A percentile compares a stretch with the other conserved stretches of the same genome.
Evolutionary conservation across 2,113 vertebrate species (phyloP).

Genomic region (Salvelinus alpinus): DNA sequence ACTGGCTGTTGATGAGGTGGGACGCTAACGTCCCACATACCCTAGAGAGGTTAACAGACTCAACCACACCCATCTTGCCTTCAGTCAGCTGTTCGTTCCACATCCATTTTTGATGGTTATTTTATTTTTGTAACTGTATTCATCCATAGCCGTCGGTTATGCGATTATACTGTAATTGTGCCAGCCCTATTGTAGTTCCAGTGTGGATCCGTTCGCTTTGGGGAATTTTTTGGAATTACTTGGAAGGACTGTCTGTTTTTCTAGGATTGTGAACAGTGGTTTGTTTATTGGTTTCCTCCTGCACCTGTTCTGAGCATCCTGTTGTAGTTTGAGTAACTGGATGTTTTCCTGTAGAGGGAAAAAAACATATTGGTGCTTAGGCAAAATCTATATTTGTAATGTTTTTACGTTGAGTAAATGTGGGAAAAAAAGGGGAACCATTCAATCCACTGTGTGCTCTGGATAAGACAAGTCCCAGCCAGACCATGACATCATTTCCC

Average conservation of each 20-base stretch:
- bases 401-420: not conserved
- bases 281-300: not conserved
- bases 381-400: not conserved
- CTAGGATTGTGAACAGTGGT: not conserved
- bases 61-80: no score
- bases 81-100: no score
- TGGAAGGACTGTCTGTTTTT: not conserved
- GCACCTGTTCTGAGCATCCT: not conserved
- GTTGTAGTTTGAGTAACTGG: not conserved
- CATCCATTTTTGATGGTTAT: no score
- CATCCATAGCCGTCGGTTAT: no score
- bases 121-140: no score
- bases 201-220: not conserved
- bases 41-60: no score
- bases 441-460: not conserved
- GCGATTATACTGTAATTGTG: not conserved
- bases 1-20: no score
- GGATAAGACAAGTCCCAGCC: conserved; percentile 1
- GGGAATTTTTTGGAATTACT: not conserved
- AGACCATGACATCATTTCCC: conserved; percentile 23
- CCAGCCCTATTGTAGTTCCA: not conserved
- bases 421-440: not conserved
- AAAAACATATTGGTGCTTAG: not conserved
- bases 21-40: no score
- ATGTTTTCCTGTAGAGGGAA: not conserved